Base-by-base conservation (phyloP, 2,113 vertebrate genomes). In the Equus quagga region DNA sequence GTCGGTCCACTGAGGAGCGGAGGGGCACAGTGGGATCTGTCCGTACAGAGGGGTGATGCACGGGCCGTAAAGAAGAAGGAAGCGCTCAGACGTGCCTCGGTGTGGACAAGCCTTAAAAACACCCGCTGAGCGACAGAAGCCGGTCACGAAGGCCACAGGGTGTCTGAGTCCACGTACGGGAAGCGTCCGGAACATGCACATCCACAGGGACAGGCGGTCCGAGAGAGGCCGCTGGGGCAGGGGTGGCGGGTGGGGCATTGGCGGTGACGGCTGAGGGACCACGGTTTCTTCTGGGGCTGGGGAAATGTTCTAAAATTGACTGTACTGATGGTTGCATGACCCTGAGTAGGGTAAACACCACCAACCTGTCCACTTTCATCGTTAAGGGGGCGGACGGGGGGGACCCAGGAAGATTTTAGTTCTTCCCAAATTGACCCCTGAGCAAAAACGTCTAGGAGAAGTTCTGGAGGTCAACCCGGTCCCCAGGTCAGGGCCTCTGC, bases 51-150 rank as follows among this genome's bases (percentile, higher is more conserved):
- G 36, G 36, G 36, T 41, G 36, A 41, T 41, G 36, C 36, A 41
- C 36, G 36, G 36, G 36, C 36, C 36, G 36, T 41, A 41, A 41
- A 41, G 36, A 3, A 41, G 49, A 36, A 9, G 1, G 11, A n/a
- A 11, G 33, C 3, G 2, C 23, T 31, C 73, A 36, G 2, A 2
- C 1, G 1, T 5, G 8, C 24, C 0, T 18, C 62, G 6, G 1
- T 1, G 1, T 23, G 11, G 18, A 17, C 18, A 17, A 56, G 6
- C 79, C 17, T 31, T 8, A 33, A 49, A 19, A 12, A 41, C 8
- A 2, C 17, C 15, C 0, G 31, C 70, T 46, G 31, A 75, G 49
- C 17, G 41, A 54, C 19, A 14, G 4, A 79, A 18, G 7, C 62
- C 18, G 33, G 89, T 28, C 46, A 18, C 21, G 0, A 70, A 54